phyloP scores from a whole-genome alignment of 2,113 vertebrate species.

The Charadrius vociferus region DNA sequence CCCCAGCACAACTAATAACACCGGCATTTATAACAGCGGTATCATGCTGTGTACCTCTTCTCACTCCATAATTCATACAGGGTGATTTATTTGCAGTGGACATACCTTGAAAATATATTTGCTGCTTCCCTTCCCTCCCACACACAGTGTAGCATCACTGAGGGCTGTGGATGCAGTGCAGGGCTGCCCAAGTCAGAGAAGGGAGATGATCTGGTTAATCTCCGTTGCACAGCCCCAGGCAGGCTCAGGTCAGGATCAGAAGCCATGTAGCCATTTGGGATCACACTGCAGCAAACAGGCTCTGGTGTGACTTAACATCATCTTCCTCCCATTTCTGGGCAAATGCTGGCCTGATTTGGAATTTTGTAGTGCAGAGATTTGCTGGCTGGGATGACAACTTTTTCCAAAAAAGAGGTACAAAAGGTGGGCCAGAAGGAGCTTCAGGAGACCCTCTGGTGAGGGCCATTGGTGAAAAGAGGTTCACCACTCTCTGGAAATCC shows the following conservation, averaged over 20 bases:
- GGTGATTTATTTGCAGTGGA: constrained; percentile 14
- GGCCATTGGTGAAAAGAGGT: background rate
- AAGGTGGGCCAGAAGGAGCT: background rate
- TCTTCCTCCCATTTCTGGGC: background rate
- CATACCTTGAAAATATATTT: background rate
- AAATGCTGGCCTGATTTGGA: background rate
- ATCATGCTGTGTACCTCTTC: background rate
- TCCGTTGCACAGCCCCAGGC: background rate
- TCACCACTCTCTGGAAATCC: background rate
- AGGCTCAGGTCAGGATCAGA: background rate
- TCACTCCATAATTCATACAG: background rate
- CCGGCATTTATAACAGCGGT: background rate
- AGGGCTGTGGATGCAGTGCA: background rate
- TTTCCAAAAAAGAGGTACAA: background rate
- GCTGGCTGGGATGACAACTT: background rate
- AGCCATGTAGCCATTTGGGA: background rate
- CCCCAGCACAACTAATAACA: background rate
- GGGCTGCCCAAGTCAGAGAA: background rate
- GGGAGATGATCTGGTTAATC: background rate
- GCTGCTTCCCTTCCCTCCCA: background rate
- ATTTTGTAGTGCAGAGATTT: background rate
- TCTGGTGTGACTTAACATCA: background rate
- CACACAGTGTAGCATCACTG: background rate
- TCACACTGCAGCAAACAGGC: background rate
- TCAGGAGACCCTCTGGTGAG: background rate